Percentiles rank a stretch among this genome's conserved stretches.
phyloP scores from a whole-genome alignment of 64 coral and sea anemone species.

The Montipora foliosa region DNA sequence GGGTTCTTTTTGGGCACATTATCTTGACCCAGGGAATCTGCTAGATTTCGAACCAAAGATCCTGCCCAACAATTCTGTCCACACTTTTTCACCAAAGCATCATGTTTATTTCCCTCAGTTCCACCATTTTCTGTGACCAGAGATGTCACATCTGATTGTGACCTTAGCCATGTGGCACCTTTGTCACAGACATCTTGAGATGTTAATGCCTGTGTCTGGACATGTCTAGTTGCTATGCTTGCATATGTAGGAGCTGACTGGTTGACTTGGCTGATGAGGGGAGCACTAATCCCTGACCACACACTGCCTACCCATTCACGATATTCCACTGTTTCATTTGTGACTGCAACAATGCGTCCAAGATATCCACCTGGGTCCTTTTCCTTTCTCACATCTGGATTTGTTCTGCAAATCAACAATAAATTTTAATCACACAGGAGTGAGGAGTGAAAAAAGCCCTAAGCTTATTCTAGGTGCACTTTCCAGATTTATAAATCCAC shows the following conservation, averaged over 20 bases:
- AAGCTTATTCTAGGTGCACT: too few relatives aligned
- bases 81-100: constrained; percentile 19
- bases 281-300: constrained; percentile 1
- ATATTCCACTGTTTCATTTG: constrained; percentile 53
- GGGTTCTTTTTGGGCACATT: background rate
- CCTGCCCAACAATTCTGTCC: constrained; percentile 14
- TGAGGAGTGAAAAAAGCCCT: too few relatives aligned
- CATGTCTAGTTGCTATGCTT: constrained; percentile 56
- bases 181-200: constrained; percentile 9
- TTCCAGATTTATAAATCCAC: too few relatives aligned
- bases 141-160: constrained; percentile 33
- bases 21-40: constrained; percentile 45
- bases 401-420: background rate
- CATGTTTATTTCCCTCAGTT: background rate
- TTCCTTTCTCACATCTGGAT: background rate
- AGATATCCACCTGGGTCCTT: constrained; percentile 31
- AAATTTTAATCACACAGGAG: too few relatives aligned
- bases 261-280: constrained; percentile 12
- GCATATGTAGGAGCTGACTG: constrained; percentile 61
- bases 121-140: background rate
- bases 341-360: constrained; percentile 53
- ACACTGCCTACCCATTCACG: constrained; percentile 54
- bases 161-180: constrained; percentile 13
- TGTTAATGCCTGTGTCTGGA: background rate
- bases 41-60: constrained; percentile 20